Evolutionary conservation across 2,797 vertebrate genomes (phyloP).

Genomic region (Ambastaia sidthimunki): DNA sequence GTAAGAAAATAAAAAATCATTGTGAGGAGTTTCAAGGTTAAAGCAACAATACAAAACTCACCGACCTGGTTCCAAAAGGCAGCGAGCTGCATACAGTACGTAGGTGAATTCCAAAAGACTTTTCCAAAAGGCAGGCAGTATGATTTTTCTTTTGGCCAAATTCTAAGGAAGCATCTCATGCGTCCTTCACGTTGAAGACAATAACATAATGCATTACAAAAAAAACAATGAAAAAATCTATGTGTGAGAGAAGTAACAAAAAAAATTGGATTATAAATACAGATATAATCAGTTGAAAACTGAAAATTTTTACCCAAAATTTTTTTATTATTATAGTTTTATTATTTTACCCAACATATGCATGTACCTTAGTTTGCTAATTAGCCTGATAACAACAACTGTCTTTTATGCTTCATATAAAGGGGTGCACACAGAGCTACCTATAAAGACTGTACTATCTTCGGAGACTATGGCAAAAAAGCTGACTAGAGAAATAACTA

Average conservation of each 20-base stretch:
- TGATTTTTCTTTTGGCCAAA: background rate
- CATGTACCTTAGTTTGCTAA: too few relatives aligned
- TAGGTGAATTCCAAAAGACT: background rate
- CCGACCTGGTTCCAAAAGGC: background rate
- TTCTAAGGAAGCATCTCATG: background rate
- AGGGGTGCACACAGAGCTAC: too few relatives aligned
- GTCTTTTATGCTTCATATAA: too few relatives aligned
- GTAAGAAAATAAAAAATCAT: background rate
- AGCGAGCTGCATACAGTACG: background rate
- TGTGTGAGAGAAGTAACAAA: background rate
- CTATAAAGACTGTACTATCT: too few relatives aligned
- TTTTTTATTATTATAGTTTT: too few relatives aligned
- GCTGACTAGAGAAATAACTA: too few relatives aligned
- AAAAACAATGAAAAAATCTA: background rate
- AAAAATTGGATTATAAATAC: background rate
- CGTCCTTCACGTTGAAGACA: background rate
- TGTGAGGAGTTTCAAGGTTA: constrained; percentile 24
- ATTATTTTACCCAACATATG: background rate
- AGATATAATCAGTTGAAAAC: background rate
- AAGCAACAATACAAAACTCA: background rate
- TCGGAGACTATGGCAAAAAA: too few relatives aligned
- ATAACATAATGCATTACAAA: background rate
- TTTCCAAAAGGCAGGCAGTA: background rate
- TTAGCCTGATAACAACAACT: too few relatives aligned
- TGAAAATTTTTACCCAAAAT: background rate